A percentile compares a stretch with the other conserved stretches of the same genome.
phyloP scores from a whole-genome alignment of 1,140 invertebrate species.

The Drosophila pandora region DNA sequence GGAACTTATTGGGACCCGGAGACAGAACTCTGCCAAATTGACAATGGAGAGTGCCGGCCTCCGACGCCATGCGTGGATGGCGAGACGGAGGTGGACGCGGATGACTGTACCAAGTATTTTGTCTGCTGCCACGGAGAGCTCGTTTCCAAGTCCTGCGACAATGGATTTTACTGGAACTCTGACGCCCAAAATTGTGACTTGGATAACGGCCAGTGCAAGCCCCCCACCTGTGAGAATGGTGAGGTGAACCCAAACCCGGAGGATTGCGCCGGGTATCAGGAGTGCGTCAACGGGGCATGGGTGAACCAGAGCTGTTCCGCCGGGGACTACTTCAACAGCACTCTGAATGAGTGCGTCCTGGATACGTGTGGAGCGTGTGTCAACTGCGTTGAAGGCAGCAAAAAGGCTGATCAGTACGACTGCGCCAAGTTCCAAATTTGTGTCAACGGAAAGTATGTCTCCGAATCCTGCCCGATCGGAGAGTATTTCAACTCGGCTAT shows the following conservation, averaged over 20 bases:
- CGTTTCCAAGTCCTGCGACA: slow-evolving; percentile 22
- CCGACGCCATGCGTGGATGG: background rate
- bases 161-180: slow-evolving; percentile 41
- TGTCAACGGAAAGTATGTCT: slow-evolving; percentile 17
- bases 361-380: slow-evolving; percentile 35
- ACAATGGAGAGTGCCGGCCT: slow-evolving; percentile 27
- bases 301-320: slow-evolving; percentile 13
- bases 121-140: slow-evolving; percentile 35
- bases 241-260: slow-evolving; percentile 19
- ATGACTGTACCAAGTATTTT: slow-evolving; percentile 45
- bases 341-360: slow-evolving; percentile 2
- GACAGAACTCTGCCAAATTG: background rate
- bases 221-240: slow-evolving; percentile 30
- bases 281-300: slow-evolving; percentile 23
- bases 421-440: slow-evolving; percentile 19
- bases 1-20: slow-evolving; percentile 42
- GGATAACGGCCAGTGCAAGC: slow-evolving; percentile 27
- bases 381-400: slow-evolving; percentile 15
- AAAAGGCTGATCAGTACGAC: background rate
- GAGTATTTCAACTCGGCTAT: background rate
- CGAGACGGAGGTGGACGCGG: slow-evolving; percentile 16
- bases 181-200: background rate
- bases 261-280: slow-evolving; percentile 33
- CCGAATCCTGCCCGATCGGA: slow-evolving; percentile 1
- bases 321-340: slow-evolving; percentile 31